Evolutionary conservation across 2,113 vertebrate species (phyloP).

Genomic region (Bothrops jararaca): DNA sequence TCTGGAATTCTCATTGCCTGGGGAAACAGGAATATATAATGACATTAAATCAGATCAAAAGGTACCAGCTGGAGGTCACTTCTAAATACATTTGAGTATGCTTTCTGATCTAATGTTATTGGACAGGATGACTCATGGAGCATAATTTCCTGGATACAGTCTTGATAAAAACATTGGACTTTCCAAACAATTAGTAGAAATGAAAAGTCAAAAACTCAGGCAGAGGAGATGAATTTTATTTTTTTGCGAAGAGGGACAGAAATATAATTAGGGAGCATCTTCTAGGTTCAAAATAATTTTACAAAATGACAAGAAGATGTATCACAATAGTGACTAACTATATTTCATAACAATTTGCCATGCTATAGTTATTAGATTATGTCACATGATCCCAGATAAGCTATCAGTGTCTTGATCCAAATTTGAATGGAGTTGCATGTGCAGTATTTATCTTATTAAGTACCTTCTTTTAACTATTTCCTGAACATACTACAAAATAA

Average conservation of each 20-base stretch:
- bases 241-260: not conserved
- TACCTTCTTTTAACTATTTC: not conserved
- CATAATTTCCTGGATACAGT: conserved; percentile 16
- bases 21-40: not conserved
- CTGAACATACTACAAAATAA: not conserved
- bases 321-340: not conserved
- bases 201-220: not conserved
- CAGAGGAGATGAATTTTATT: not conserved
- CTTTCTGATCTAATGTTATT: conserved; percentile 15
- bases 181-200: conserved; percentile 24
- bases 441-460: not conserved
- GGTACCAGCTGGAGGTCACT: not conserved
- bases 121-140: not conserved
- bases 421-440: not conserved
- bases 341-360: not conserved
- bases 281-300: conserved; percentile 4
- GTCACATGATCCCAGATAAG: not conserved
- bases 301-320: conserved; percentile 1
- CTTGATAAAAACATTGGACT: conserved; percentile 10
- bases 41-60: not conserved
- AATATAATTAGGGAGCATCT: not conserved
- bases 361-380: not conserved
- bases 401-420: not conserved
- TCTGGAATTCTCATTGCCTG: not conserved
- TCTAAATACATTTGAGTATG: conserved; percentile 1